phyloP scores from a whole-genome alignment of 2,888 invertebrate genomes.

The Dexiosoma caninum region DNA sequence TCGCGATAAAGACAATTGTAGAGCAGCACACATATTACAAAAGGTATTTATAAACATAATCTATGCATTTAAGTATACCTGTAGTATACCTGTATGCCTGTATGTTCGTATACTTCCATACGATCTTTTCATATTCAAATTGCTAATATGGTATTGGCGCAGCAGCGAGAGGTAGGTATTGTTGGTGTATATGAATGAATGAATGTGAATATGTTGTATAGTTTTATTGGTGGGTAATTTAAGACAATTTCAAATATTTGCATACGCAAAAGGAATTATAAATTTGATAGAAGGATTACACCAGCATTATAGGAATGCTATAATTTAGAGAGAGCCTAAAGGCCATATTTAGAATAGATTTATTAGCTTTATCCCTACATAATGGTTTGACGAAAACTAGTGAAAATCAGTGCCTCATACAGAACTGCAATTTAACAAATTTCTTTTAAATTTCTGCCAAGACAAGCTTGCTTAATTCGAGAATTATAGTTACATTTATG shows the following conservation, averaged over 20 bases:
- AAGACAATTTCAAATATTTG: constrained; percentile 45
- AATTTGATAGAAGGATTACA: not conserved
- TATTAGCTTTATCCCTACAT: no score
- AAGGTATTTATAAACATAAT: constrained; percentile 12
- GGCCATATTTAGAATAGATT: no score
- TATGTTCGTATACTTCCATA: not conserved
- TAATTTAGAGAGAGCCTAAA: no score
- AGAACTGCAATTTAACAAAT: no score
- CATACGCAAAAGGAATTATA: constrained; percentile 34
- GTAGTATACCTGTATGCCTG: not conserved
- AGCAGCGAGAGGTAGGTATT: not conserved
- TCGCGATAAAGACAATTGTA: constrained; percentile 67
- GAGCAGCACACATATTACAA: constrained; percentile 37
- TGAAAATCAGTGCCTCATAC: no score
- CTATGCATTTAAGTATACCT: constrained; percentile 1
- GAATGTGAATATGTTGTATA: constrained; percentile 9
- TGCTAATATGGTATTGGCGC: constrained; percentile 33
- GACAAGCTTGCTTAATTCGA: no score
- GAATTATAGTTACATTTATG: no score
- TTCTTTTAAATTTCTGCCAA: no score
- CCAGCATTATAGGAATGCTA: not conserved
- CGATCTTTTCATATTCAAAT: constrained; percentile 48
- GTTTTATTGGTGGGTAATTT: constrained; percentile 36
- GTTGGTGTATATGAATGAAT: no score
- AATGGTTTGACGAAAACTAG: no score